Evolutionary conservation across 1,140 invertebrate species (phyloP), one percentile per base, ranked within the genome.

Genomic region (Ridgeia piscesae): DNA sequence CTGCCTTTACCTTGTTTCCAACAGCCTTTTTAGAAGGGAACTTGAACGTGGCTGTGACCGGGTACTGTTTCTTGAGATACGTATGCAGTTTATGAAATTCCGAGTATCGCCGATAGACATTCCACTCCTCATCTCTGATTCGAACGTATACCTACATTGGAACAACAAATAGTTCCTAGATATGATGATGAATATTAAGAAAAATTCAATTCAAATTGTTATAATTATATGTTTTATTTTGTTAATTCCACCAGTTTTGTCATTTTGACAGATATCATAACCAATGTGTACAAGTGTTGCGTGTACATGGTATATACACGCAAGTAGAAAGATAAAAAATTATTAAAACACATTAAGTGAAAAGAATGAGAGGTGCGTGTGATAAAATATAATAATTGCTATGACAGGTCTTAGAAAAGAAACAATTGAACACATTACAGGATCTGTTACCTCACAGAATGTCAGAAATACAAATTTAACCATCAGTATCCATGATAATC

Each of bases 11-110:
- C 96, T 98, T 98, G 96, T 98, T 98, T 89, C 98, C 97, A 93
- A 99, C 96, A 89, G 98, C 97, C 96, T 98, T 99, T 95, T 99
- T 99, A 48, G 98, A 98, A n/a, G 98, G 98, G 96, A 99, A 99
- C 95, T 98, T 97, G 96, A 98, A 98, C 35, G 97, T 97, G 34
- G 97, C 97, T 89, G 98, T 97, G 92, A 97, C 96, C 8, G 97
- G 97, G 96, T 98, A 98, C 93, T 97, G 97, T 95, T 98, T 98
- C 94, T 98, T 98, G 34, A 98, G 95, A 94, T 97, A 97, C 93
- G 97, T 97, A 95, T 99, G 98, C 34, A 99, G 96, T 92, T 97
- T 97, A 96, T 98, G 97, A 96, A 99, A 99, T 96, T 99, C 98
- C 48, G 98, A 97, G 95, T 98, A 99, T 95, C 98, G 96, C 94